A percentile compares a stretch with the other conserved stretches of the same genome.
These are phyloP conservation scores for Xestia sexstrigata DNA, from an alignment of 2,888 invertebrate genomes.

Conservation along the genomic window DNA sequence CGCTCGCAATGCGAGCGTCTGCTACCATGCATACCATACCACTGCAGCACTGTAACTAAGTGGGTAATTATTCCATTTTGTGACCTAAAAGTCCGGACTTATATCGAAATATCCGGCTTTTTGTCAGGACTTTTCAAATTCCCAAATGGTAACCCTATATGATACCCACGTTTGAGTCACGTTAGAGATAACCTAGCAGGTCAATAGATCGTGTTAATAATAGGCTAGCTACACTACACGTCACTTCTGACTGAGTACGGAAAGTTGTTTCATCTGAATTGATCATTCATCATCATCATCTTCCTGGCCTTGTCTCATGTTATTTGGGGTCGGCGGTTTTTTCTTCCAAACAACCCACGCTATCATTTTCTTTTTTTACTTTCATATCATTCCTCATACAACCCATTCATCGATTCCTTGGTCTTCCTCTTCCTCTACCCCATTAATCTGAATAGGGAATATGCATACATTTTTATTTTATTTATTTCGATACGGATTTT, in stretches of 20 bases:
- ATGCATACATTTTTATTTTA: too few species aligned
- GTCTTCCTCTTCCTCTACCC: neutral
- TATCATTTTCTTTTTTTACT: neutral
- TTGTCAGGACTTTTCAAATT: too few species aligned
- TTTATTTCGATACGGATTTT: too few species aligned
- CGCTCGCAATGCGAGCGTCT: too few species aligned
- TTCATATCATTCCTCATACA: neutral
- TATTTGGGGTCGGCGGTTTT: neutral
- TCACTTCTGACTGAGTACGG: conserved; percentile 11
- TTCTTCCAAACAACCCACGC: neutral
- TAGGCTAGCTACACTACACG: neutral
- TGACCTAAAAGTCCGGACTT: too few species aligned
- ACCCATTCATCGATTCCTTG: neutral
- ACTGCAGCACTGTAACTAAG: too few species aligned
- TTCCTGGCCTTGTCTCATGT: neutral
- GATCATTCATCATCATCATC: neutral
- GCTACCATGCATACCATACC: too few species aligned
- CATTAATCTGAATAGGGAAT: too few species aligned
- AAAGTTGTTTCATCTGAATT: conserved; percentile 1
- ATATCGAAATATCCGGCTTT: too few species aligned
- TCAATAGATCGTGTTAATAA: conserved; percentile 49
- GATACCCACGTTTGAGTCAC: conserved; percentile 53
- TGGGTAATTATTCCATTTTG: too few species aligned
- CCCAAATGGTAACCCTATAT: too few species aligned
- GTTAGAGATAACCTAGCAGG: conserved; percentile 50